Base-by-base conservation (phyloP, 1,140 invertebrate species). In the Nasonia giraulti region DNA sequence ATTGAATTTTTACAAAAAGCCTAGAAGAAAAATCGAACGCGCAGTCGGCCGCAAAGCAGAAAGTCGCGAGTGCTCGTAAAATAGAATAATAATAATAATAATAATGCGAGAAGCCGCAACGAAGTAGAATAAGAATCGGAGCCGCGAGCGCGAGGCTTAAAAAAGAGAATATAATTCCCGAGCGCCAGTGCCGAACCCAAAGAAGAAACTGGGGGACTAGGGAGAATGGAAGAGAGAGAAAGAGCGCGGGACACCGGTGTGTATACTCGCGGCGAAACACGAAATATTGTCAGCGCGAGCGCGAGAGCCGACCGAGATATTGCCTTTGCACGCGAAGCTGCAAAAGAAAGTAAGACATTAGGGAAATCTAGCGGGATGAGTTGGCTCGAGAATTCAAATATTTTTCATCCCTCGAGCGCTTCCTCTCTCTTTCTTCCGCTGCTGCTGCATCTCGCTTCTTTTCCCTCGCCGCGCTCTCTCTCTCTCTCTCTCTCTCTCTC, bases 321-420 rank as follows among this genome's bases (percentile, higher is more conserved):
- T 87, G 85, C 83, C 78, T 86, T 85, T 86, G 85, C 85, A 82
- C 82, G 86, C 80, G 80, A 78, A 62, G 11, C 33, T 37, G 23
- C 27, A 76, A 83, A 86, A 80, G 77, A 80, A 81, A 87, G 87
- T 87, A 89, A 89, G 88, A 89, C 89, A 90, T 91, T 88, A 89
- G 88, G 89, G 89, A 90, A 90, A 91, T 91, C 90, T 90, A 87
- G 88, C 87, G 79, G 86, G 88, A 90, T 88, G 88, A 91, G 87
- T 88, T 89, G 85, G 86, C 76, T 86, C 82, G 85, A 84, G 87
- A 87, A 87, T 87, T 89, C 86, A 87, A 89, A 89, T 89, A 87
- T 87, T 88, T 89, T 87, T 87, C 82, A 80, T 87, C 84, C 81
- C 85, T 80, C 85, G 33, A 86, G 75, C 68, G 50, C 44, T 87